phyloP scores from a whole-genome alignment of 2,797 vertebrate species.

The Hozukius guyotensis region DNA sequence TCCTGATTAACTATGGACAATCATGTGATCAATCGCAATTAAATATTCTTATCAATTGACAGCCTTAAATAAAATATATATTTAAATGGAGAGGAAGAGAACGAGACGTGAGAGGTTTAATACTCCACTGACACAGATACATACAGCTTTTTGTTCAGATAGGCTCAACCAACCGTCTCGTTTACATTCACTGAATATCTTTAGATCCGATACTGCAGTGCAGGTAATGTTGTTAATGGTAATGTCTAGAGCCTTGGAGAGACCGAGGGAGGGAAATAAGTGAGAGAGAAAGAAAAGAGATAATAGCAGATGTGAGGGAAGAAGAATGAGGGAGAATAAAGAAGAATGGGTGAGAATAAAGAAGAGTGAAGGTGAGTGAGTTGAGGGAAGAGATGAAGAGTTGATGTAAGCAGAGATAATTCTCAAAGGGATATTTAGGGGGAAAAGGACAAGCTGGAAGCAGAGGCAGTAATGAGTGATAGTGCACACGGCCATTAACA shows the following conservation, averaged over 20 bases:
- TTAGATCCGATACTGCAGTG: constrained; percentile 2
- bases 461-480: neutral
- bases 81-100: neutral
- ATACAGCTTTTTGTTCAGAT: neutral
- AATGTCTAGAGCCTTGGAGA: neutral
- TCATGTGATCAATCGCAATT: too few species aligned
- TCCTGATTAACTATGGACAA: too few species aligned
- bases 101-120: neutral
- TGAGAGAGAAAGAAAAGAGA: neutral
- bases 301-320: neutral
- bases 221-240: neutral
- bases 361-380: neutral
- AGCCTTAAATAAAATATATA: too few species aligned
- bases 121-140: neutral
- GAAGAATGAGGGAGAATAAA: neutral
- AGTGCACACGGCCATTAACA: neutral
- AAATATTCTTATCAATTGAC: too few species aligned
- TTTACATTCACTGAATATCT: constrained; percentile 9
- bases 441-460: neutral
- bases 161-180: neutral
- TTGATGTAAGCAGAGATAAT: neutral
- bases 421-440: neutral
- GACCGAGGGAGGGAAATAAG: neutral
- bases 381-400: neutral
- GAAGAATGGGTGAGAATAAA: neutral